Evolutionary conservation across 2,113 vertebrate genomes (phyloP).

Genomic region (Gambusia affinis): DNA sequence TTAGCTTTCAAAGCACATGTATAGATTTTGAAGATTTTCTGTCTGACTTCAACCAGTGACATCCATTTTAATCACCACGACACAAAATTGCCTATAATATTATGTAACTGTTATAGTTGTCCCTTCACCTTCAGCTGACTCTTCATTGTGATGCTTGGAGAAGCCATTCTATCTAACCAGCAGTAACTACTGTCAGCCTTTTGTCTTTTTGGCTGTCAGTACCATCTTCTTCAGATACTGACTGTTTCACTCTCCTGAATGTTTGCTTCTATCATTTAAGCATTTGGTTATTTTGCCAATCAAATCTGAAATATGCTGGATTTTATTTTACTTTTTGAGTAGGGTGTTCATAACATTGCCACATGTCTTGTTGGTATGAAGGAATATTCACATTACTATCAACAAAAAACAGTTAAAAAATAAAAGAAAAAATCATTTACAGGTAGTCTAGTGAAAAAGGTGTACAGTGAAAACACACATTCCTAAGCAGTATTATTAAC

Average conservation of each 20-base stretch:
- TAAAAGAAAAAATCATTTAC: not conserved
- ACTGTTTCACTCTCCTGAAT: not conserved
- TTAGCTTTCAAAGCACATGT: not conserved
- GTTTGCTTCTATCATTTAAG: not conserved
- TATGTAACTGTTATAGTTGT: not conserved
- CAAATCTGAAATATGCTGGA: not conserved
- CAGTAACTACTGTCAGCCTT: not conserved
- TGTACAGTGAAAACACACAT: constrained; percentile 3
- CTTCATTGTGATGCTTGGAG: constrained; percentile 13
- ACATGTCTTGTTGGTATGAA: not conserved
- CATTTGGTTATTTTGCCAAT: not conserved
- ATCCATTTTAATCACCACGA: not conserved
- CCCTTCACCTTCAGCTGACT: constrained; percentile 1
- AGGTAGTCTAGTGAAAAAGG: constrained; percentile 11
- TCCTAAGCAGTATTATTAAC: constrained; percentile 1
- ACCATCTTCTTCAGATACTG: not conserved
- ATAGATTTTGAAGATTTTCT: not conserved
- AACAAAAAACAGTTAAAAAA: not conserved
- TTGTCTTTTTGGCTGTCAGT: constrained; percentile 3
- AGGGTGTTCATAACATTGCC: not conserved
- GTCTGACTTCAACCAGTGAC: not conserved
- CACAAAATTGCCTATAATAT: not conserved
- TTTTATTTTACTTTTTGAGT: not conserved
- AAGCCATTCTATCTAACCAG: constrained; percentile 9
- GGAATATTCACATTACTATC: not conserved